Evolutionary conservation across 2,888 invertebrate species (phyloP), one percentile per base, ranked within the genome.

Genomic region (Drosophila sordidula): DNA sequence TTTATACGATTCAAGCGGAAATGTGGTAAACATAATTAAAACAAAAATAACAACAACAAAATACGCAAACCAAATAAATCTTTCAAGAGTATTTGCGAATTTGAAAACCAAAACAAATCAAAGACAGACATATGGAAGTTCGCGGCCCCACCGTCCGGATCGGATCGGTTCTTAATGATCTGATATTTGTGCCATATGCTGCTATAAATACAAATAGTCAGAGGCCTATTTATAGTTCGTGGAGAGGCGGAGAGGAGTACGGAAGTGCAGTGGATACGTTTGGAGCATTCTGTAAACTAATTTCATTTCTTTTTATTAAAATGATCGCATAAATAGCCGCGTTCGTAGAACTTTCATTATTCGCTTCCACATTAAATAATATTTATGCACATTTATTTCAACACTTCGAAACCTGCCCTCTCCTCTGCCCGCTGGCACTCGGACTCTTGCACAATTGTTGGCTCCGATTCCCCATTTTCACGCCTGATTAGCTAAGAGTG

Each of bases 401-500:
- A 80, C 80, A 69, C 67, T 56, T 59, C 8, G 26, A 29, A 29
- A 8, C 26, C 8, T 29, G 26, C 22, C 22, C 22, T 2, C 61
- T 25, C 39, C 41, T 51, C 45, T 3, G 22, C 22, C 22, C 22
- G 22, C 26, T 29, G 26, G 5, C 8, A 42, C 14, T 18, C 12
- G 12, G 12, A 29, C 41, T 70, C 75, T 78, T 85, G 45, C 63
- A 42, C 66, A 85, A 76, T 64, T 59, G 68, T 65, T 70, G 42
- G 46, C 55, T 72, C 3, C 29, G 29, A 29, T 26, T 41, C 46
- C 64, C 61, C 73, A 81, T 79, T 82, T 86, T 66, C 69, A 73
- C 63, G 78, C 84, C 78, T 86, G 87, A 84, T 84, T 88, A 78
- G 84, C 54, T 66, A 52, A 55, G 50, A 38, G 83, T 75, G 84